Evolutionary conservation across 2,113 vertebrate genomes (phyloP), one percentile per base, ranked within the genome.

Genomic region (Amphiprion percula): DNA sequence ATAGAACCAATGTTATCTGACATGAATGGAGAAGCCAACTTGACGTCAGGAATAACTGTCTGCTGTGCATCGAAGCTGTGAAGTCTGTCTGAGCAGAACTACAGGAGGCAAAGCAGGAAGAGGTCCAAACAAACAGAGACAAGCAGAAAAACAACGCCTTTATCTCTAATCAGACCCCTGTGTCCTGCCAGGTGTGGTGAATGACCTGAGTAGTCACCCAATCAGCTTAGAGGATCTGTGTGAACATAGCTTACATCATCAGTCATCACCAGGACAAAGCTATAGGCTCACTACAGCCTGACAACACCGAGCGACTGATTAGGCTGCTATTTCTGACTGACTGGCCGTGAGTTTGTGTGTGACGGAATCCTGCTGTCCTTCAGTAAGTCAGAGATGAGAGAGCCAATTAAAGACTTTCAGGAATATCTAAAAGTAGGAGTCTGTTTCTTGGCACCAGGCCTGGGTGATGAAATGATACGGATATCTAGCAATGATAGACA

Each of bases 291-390:
- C 73, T 46, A 12, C 68, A 21, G 82, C 86, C 84, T 71, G 28
- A 30, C 46, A 14, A 68, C 55, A 10, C 69, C 4, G 41, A 62
- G 75, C 54, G 60, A 77, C 86, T 77, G 90, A 91, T 91, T 89
- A 93, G 66, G 85, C 33, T 74, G 77, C 89, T 93, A 91, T 91
- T 93, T 86, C 82, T 78, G 83, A 89, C 67, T 26, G 49, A 76
- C 55, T 66, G 54, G 33, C 37, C 4, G 60, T 53, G 68, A 79
- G 74, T 71, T 64, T 66, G 59, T 46, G 56, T 44, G 82, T 77
- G 74, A 10, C 68, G 30, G 71, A 80, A 76, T 79, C 77, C 74
- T 69, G 1, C 23, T 49, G 61, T 82, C 80, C 87, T 87, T 87
- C 73, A 84, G 44, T 55, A 77, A 76, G 68, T 87, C 68, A 80